Conservation (phyloP, 1,140 invertebrate genomes). For the Rhynchophorus ferrugineus region DNA sequence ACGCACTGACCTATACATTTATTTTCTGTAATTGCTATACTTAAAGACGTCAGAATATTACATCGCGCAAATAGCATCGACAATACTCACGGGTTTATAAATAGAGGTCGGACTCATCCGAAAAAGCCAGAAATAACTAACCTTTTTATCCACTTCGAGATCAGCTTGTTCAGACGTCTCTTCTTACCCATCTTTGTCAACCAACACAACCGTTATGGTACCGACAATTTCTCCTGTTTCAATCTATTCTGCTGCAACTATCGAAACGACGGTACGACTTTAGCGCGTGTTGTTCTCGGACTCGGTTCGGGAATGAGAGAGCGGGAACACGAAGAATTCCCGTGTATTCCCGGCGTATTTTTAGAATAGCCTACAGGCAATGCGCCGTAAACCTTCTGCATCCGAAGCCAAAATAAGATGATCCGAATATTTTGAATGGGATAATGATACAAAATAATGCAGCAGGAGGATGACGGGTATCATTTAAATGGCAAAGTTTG, state of each 20-base stretch:
- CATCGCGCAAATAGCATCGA: too few relatives aligned
- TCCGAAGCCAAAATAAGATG: constrained; percentile 5
- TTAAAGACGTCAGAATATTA: too few relatives aligned
- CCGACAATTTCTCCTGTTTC: too few relatives aligned
- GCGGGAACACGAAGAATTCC: constrained; percentile 11
- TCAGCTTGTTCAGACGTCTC: constrained; percentile 27
- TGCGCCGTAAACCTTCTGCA: not conserved
- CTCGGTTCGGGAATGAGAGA: not conserved
- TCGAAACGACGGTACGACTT: not conserved
- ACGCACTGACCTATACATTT: too few relatives aligned
- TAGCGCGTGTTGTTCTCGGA: not conserved
- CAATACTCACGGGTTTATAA: too few relatives aligned
- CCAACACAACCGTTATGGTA: not conserved
- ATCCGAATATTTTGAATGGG: constrained; percentile 9
- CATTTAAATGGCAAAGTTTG: too few relatives aligned
- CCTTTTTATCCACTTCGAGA: constrained; percentile 33
- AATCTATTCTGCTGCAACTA: too few relatives aligned
- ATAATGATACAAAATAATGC: constrained; percentile 6
- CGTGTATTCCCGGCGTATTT: constrained; percentile 5
- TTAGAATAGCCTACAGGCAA: constrained; percentile 14
- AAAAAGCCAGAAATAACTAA: too few relatives aligned
- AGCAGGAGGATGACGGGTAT: too few relatives aligned
- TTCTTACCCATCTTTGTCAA: constrained; percentile 23
- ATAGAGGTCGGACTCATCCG: too few relatives aligned
- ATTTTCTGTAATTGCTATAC: too few relatives aligned